Base-by-base conservation (phyloP, 2,797 vertebrate genomes). In the Pelodytes ibericus region DNA sequence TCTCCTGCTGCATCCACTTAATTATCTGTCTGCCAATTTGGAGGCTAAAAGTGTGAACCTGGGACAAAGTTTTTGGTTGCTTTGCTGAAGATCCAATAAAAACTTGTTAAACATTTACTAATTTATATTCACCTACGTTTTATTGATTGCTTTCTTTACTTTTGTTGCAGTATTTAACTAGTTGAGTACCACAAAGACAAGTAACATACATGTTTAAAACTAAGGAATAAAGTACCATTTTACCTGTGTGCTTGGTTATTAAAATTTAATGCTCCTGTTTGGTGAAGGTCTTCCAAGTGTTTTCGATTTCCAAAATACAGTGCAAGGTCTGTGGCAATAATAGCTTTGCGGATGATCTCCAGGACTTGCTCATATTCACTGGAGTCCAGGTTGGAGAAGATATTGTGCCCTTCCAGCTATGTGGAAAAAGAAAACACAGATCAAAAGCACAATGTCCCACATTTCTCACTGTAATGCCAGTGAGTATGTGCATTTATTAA, bases 341-440 rank as follows among this genome's bases (percentile, higher is more conserved):
- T 99, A 91, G 98, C 97, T 93, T 99, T 99, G 49, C 97, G 94
- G 87, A 99, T 99, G 87, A 99, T 98, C 90, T 99, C 98, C 30
- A 99, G 90, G 81, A 99, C 96, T 91, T 98, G 96, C 77, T 99
- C 98, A 26, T 99, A 99, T 84, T 99, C 97, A 0, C 87, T 93
- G 93, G 97, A 98, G 91, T 90, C 96, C 92, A 99, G 91, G 89
- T 97, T 96, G 90, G 96, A 97, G 94, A 99, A 99, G 94, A 99
- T 96, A 94, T 98, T 99, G 95, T 99, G 98, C 88, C 98, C 97
- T 94, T 99, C 98, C 95, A 99, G 90, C 98, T 99, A 93, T 88
- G 90, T 93, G 92, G 93, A 96, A 94, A 91, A 95, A 89, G 94
- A 89, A 95, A 88, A 89, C 91, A 91, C 91, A 91, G 92, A 90